Evolutionary conservation across 1,140 invertebrate genomes (phyloP).

Genomic region (Oscheius sp.): DNA sequence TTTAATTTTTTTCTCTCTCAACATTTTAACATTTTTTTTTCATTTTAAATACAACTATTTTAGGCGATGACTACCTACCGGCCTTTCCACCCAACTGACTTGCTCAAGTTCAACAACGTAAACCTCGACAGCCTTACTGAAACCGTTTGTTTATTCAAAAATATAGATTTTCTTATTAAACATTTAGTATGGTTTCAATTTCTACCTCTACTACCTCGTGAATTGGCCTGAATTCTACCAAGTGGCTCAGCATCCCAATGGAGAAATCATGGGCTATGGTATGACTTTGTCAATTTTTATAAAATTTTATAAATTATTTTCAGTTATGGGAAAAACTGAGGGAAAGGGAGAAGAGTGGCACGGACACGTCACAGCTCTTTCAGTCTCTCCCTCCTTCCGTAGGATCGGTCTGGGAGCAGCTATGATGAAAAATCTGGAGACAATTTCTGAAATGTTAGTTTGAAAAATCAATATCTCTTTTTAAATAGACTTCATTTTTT

Average conservation of each 20-base stretch:
- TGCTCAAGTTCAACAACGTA: conserved; percentile 94
- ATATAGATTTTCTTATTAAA: neutral
- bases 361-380: conserved; percentile 96
- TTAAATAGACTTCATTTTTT: neutral
- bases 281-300: conserved; percentile 62
- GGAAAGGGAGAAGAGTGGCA: conserved; percentile 92
- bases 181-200: conserved; percentile 82
- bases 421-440: conserved; percentile 90
- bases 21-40: neutral
- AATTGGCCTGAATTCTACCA: conserved; percentile 99
- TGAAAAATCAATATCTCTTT: neutral
- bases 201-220: conserved; percentile 94
- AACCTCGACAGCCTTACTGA: conserved; percentile 95
- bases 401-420: conserved; percentile 84
- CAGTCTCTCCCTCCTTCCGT: conserved; percentile 87
- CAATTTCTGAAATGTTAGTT: conserved; percentile 85
- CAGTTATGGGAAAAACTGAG: conserved; percentile 98
- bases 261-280: conserved; percentile 98
- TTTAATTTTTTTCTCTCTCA: neutral
- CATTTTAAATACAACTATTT: neutral
- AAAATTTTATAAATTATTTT: conserved; percentile 52
- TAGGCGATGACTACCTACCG: conserved; percentile 80
- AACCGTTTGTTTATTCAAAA: conserved; percentile 70
- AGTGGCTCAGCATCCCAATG: conserved; percentile 86
- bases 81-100: conserved; percentile 87